These are phyloP conservation scores for Cyclargus thomasi DNA, from an alignment of 1,140 invertebrate genomes.

Conservation along the genomic window DNA sequence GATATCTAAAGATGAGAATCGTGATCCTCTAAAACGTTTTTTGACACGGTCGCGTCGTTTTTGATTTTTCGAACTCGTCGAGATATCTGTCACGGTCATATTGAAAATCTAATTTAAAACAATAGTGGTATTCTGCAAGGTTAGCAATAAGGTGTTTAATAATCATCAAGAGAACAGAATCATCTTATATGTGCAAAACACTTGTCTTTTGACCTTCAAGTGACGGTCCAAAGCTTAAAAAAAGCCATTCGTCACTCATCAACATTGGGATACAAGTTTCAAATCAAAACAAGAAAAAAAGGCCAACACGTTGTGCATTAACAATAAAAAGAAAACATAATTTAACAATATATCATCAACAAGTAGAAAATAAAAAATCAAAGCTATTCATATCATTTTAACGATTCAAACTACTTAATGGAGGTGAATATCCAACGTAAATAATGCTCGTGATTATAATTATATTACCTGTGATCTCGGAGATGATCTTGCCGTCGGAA, in stretches of 20 bases:
- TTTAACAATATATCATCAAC: not conserved
- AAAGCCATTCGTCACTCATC: not conserved
- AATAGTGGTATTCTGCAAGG: slow-evolving; percentile 6
- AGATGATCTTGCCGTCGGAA: slow-evolving; percentile 97
- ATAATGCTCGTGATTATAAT: slow-evolving; percentile 7
- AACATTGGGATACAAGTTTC: not conserved
- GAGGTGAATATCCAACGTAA: not conserved
- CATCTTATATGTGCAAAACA: not conserved
- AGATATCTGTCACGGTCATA: slow-evolving; percentile 36
- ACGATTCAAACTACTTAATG: slow-evolving; percentile 3
- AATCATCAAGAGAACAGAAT: not conserved
- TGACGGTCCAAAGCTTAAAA: not conserved
- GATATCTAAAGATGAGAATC: slow-evolving; percentile 64
- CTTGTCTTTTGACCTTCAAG: too few relatives aligned
- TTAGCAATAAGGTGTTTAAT: not conserved
- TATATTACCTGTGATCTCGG: slow-evolving; percentile 89
- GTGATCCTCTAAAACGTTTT: slow-evolving; percentile 51
- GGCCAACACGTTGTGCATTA: not conserved
- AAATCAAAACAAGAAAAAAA: not conserved
- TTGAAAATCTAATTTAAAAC: slow-evolving; percentile 25
- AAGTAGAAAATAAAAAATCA: slow-evolving; percentile 21
- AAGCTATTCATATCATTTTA: slow-evolving; percentile 6
- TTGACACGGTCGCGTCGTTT: slow-evolving; percentile 41
- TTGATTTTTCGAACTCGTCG: slow-evolving; percentile 41
- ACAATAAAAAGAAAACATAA: not conserved